A percentile compares a stretch with the other conserved stretches of the same genome.
phyloP scores from a whole-genome alignment of 2,888 invertebrate species.

The Oxyteleia sp. region DNA sequence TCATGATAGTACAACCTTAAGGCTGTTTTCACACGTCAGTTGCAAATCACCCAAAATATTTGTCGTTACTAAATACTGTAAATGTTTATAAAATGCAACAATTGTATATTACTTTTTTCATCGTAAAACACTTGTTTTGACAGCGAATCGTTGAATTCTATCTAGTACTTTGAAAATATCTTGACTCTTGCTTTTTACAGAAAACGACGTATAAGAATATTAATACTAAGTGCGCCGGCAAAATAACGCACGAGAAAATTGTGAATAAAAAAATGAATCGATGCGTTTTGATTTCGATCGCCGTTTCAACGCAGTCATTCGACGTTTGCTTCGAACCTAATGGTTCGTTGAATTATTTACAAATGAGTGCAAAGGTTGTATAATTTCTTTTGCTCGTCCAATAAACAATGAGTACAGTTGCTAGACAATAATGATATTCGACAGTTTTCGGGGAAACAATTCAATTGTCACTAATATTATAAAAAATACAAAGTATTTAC shows the following conservation, averaged over 20 bases:
- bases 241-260: constrained; percentile 81
- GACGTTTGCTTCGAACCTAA: not conserved
- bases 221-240: constrained; percentile 84
- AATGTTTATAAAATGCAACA: too few species aligned
- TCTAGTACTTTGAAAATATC: constrained; percentile 77
- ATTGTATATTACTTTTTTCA: too few species aligned
- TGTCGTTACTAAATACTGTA: too few species aligned
- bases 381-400: too few species aligned
- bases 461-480: not conserved
- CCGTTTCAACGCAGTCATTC: not conserved
- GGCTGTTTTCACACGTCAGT: too few species aligned
- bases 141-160: constrained; percentile 77
- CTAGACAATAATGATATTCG: too few species aligned
- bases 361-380: not conserved
- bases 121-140: too few species aligned
- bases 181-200: constrained; percentile 77
- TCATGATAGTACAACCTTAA: too few species aligned
- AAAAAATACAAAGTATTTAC: constrained; percentile 8
- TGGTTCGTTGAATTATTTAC: not conserved
- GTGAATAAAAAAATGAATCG: not conserved
- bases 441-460: too few species aligned
- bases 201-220: constrained; percentile 79
- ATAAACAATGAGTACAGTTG: too few species aligned
- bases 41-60: too few species aligned
- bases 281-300: constrained; percentile 35